A percentile compares a stretch with the other conserved stretches of the same genome.
These are phyloP conservation scores for Drosophila parabipectinata DNA, from an alignment of 1,140 invertebrate species.

Conservation along the genomic window DNA sequence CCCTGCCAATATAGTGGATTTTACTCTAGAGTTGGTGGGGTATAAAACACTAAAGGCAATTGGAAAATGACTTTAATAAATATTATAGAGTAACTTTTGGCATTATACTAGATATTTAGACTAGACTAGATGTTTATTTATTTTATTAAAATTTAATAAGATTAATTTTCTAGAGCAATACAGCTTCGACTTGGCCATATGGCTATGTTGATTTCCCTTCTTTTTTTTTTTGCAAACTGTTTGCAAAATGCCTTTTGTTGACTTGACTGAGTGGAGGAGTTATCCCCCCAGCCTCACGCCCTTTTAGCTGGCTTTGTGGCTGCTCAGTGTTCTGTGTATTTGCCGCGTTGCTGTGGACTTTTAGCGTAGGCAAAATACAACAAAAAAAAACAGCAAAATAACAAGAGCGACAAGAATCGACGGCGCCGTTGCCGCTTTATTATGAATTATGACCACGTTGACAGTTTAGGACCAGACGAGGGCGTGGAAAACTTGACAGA, in stretches of 20 bases:
- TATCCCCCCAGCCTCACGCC: conserved; percentile 4
- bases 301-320: conserved; percentile 1
- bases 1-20: conserved; percentile 15
- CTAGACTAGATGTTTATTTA: too few species aligned
- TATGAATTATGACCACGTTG: conserved; percentile 82
- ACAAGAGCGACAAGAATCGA: conserved; percentile 51
- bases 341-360: conserved; percentile 40
- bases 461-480: conserved; percentile 76
- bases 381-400: conserved; percentile 14
- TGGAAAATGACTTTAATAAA: too few species aligned
- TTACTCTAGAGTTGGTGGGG: not conserved
- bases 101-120: too few species aligned
- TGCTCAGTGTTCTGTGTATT: conserved; percentile 44
- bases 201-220: conserved; percentile 7
- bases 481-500: conserved; percentile 81
- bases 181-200: conserved; percentile 15
- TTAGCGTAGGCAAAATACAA: conserved; percentile 21
- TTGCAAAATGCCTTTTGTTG: conserved; percentile 59
- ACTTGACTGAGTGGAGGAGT: conserved; percentile 39
- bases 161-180: conserved; percentile 10
- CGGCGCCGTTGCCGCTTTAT: conserved; percentile 71
- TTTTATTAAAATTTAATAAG: too few species aligned
- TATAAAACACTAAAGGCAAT: not conserved
- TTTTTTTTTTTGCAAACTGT: conserved; percentile 37
- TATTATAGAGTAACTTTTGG: too few species aligned